Conservation (phyloP, 2,797 vertebrate species). For the Graptemys geographica region DNA sequence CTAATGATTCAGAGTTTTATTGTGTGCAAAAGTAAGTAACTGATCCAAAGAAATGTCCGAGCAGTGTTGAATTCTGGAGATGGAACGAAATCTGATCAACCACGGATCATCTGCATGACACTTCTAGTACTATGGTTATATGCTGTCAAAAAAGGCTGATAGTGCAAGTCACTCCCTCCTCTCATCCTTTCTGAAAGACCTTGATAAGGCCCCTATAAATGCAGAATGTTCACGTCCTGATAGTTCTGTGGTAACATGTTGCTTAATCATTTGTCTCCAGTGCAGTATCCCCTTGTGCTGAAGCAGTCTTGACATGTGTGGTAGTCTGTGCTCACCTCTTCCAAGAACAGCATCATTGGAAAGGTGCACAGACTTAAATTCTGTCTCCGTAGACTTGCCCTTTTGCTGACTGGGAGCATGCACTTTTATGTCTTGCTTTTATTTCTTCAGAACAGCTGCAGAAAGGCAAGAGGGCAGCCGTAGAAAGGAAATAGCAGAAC, state of each 20-base stretch:
- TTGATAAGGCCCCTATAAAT: not conserved
- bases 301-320: not conserved
- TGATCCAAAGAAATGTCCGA: not conserved
- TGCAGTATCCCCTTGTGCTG: not conserved
- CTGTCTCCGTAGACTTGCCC: not conserved
- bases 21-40: not conserved
- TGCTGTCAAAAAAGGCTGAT: not conserved
- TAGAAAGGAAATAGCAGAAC: not conserved
- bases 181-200: not conserved
- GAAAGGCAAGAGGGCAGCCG: not conserved
- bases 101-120: not conserved
- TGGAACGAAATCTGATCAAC: not conserved
- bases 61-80: not conserved
- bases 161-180: not conserved
- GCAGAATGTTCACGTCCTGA: not conserved
- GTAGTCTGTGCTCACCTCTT: not conserved
- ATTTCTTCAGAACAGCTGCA: not conserved
- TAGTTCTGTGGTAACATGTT: fast-evolving
- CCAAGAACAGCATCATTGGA: fast-evolving
- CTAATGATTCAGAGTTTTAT: not conserved
- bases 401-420: not conserved
- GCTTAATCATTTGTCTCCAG: not conserved
- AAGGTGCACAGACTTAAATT: fast-evolving
- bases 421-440: not conserved
- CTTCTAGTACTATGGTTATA: no score